Evolutionary conservation across 2,113 vertebrate species (phyloP), one percentile per base, ranked within the genome.

Genomic region (Silurus asotus): DNA sequence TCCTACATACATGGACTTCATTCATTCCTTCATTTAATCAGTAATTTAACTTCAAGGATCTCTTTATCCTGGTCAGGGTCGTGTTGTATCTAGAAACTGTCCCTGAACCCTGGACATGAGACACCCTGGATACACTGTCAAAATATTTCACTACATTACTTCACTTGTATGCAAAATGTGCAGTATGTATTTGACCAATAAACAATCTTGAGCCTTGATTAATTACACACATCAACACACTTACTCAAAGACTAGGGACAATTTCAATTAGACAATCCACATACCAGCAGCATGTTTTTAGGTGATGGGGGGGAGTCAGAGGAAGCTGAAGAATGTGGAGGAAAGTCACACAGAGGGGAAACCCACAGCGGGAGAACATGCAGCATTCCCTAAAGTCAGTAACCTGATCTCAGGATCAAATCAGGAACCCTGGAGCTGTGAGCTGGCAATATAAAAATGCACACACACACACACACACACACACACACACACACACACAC

Each of bases 381-480:
- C 4, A 7, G 37, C 56, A 78, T 78, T 58, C 55, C 15, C 76
- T 14, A 37, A 0, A 28, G n/a, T 58, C 76, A 28, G 53, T 58
- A 58, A 78, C 53, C 76, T 19, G 76, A 78, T 78, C 53, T 58
- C 53, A 78, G 76, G 76, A 37, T 78, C 23, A 28, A 77, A 55
- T 14, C n/a, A 76, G 49, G 3, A 49, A 75, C 20, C 48, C 5
- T 51, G 20, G 75, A 56, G 55, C 49, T 72, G 65, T 15, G 65
- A 6, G 65, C 25, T 11, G 25, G 25, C 65, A 28, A 28, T 67
- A 11, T 13, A 67, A 37, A 37, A 37, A 37, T 37, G 37, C 37
- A 37, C 37, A 37, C 37, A 37, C 37, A 37, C 37, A 37, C 37
- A 37, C 37, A 37, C 37, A 37, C 37, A 37, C 37, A 37, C 37